Base-by-base conservation (phyloP, 2,797 vertebrate species). In the Pogonophryne albipinna region DNA sequence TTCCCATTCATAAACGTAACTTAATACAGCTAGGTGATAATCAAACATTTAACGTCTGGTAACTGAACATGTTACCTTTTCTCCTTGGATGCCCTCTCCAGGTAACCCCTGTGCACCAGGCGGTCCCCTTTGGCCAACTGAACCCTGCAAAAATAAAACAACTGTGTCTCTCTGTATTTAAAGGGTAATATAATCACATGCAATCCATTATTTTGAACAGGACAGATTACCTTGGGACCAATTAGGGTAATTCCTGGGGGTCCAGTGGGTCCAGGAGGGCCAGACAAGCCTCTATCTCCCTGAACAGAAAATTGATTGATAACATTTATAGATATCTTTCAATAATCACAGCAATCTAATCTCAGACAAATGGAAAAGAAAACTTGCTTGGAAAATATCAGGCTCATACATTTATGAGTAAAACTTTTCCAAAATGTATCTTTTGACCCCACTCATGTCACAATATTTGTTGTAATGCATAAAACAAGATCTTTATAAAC, bases 61-160 rank as follows among this genome's bases (percentile, higher is more conserved):
- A 34, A 3, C 31, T 41, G 53, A 67, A n/a, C 31, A 42, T 0
- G 0, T 42, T 94, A 97, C 97, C 95, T 98, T 98, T 77, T 87
- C 92, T 88, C 97, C 97, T 92, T 96, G 96, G 82, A 95, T 91
- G 65, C 95, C 95, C 27, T 95, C 90, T 41, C 97, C 96, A 51
- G 94, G 78, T 56, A 72, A 63, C 0, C 97, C 97, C 17, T 86
- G 91, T 6, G 84, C 86, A 44, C 97, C 97, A 19, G 90, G 87
- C 49, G 87, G 77, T 14, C 96, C 96, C 1, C 85, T 55, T 64
- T 73, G 92, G 47, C 97, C 97, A 19, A 65, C 74, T n/a, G 87
- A 75, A 61, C 97, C 97, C 97, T 98, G 12, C 73, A 74, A 52
- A 52, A 44, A 63, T 14, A 6, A 16, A 23, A 62, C 34, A 41